Evolutionary conservation across 2,113 vertebrate species (phyloP), one percentile per base, ranked within the genome.

Genomic region (Spea multiplicata): DNA sequence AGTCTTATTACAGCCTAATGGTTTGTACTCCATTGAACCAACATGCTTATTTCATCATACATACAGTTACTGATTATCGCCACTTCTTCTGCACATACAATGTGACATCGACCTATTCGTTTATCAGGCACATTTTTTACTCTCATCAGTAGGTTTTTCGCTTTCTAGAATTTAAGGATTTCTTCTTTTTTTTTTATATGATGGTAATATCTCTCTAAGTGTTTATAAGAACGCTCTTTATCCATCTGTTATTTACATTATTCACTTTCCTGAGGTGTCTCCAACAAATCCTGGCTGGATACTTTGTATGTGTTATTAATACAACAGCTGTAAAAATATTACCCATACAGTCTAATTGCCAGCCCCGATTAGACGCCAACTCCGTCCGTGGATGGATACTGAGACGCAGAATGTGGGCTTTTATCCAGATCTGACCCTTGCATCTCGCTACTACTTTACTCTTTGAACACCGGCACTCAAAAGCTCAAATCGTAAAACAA

Each of bases 261-360:
- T 85, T 87, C 88, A 50, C 86, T 92, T 90, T 91, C 90, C 92
- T 90, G 90, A 94, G 90, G 91, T 92, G 91, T 91, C 91, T 94
- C 90, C 90, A 91, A 90, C 89, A 92, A 91, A 89, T 86, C 86
- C 89, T 91, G 91, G 88, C 90, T 89, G 89, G 84, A 75, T 86
- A 85, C 85, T 87, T 88, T 87, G 86, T 83, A 73, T 86, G 89
- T 84, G 91, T 90, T 87, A 89, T 92, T 91, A 90, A 93, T 87
- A 89, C 92, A 94, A 92, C 93, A 94, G 93, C 93, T 94, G 93
- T 91, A 93, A 93, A 93, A 94, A 94, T 91, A 94, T 89, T 89
- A 91, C 91, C 90, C 85, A 83, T 83, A 83, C 79, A 66, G 87
- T 85, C 88, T 92, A 90, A 93, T 91, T 91, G 92, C 88, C 87